These are phyloP conservation scores for Nymphalis io DNA, from an alignment of 1,140 invertebrate genomes.

Conservation along the genomic window DNA sequence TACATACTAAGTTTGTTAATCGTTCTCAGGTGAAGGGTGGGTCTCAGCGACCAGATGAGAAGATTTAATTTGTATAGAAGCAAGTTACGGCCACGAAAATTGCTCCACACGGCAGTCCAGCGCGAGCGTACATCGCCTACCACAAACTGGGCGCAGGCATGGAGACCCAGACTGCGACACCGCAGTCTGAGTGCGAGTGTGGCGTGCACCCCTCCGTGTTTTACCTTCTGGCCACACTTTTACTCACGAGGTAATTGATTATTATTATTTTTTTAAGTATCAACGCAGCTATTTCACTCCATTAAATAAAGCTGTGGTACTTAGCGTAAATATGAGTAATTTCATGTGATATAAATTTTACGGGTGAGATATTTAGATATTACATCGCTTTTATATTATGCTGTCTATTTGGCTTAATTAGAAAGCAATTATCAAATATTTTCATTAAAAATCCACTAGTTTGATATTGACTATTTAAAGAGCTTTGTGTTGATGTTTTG, in stretches of 20 bases:
- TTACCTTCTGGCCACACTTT: conserved; percentile 75
- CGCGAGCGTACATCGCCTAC: conserved; percentile 77
- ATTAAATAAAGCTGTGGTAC: no score
- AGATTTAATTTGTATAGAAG: conserved; percentile 56
- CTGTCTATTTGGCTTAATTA: no score
- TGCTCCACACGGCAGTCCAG: conserved; percentile 75
- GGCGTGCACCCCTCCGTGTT: conserved; percentile 76
- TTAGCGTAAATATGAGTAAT: no score
- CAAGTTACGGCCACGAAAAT: conserved; percentile 68
- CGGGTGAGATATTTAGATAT: no score
- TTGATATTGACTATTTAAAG: no score
- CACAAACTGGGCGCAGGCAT: conserved; percentile 72
- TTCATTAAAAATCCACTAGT: no score
- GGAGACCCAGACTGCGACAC: conserved; percentile 72
- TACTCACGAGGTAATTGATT: conserved; percentile 71
- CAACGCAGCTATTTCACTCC: no score
- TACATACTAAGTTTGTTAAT: background rate
- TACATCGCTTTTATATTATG: no score
- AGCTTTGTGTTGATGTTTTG: no score
- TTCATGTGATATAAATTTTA: no score
- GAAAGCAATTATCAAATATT: no score
- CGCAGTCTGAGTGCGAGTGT: conserved; percentile 73
- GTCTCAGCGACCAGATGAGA: conserved; percentile 70
- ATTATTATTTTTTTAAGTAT: background rate
- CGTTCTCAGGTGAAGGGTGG: conserved; percentile 49